Base-by-base conservation (phyloP, 92 coral and sea anemone species). In the Pocillopora grandis region DNA sequence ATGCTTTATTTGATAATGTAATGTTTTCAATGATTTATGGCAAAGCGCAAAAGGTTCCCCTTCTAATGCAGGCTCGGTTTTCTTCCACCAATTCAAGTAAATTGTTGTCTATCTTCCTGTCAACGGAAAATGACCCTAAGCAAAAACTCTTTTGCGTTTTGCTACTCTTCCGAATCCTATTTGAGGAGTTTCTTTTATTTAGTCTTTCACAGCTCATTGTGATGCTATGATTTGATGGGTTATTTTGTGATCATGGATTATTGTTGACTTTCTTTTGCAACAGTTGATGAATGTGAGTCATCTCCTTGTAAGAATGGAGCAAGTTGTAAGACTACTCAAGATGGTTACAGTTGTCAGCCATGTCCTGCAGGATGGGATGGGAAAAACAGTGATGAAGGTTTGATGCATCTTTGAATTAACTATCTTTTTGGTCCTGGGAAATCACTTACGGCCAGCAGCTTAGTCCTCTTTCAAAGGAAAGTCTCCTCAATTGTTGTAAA, bases 311-410 rank as follows among this genome's bases (percentile, higher is more conserved):
- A 79, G 75, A 79, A 79, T 48, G 83, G 83, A 79, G 83, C 74
- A 7, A 65, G 49, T 79, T 79, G 74, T 23, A 67, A 52, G 27
- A 55, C 16, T 1, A 79, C 83, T 66, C 42, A 21, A 42, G 74
- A 79, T 66, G 83, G 74, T 13, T 65, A 79, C 83, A 79, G 62
- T 62, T 79, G 83, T 79, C 73, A 79, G 64, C 83, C 83, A 2
- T 79, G 83, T 33, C 83, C 75, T 23, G 62, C 74, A 21, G 83
- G 83, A 79, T 79, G 83, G 83, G 16, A 65, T 7, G 83, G 83
- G 15, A 66, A 66, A 27, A 23, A 79, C 12, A 66, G 83, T 66
- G 83, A 79, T 52, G 42, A 79, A 66, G 83, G 83, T 79, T 15
- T 37, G 75, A 20, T 55, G 13, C 18, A 1, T 10, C 9, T 5